Conservation (phyloP, 2,797 vertebrate genomes). For the Ctenosaura bakeri region DNA sequence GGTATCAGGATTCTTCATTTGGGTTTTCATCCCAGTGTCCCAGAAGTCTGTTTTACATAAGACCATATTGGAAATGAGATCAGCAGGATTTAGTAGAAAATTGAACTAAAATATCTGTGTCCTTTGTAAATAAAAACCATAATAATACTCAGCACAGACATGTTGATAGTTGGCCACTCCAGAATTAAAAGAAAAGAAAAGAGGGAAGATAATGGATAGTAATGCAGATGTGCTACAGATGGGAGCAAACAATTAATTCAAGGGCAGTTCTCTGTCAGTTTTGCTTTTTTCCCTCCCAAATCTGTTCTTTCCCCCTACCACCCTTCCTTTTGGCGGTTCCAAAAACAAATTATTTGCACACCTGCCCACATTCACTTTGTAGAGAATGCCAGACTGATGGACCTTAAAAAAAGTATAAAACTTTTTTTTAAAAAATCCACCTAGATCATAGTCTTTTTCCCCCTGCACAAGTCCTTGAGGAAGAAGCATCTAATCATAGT, state of each 20-base stretch:
- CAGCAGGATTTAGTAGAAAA: neutral
- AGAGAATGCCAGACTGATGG: too few species aligned
- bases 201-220: neutral
- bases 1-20: neutral
- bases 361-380: too few species aligned
- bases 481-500: neutral
- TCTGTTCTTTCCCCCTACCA: neutral
- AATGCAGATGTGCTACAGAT: neutral
- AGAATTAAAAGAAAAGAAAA: neutral
- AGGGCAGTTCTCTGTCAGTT: neutral
- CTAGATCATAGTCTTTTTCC: too few species aligned
- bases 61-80: neutral
- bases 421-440: too few species aligned
- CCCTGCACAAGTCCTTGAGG: too few species aligned
- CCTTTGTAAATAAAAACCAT: neutral
- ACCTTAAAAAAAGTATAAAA: too few species aligned
- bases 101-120: neutral
- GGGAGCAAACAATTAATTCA: neutral
- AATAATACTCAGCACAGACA: neutral
- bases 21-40: neutral
- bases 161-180: neutral
- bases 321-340: neutral
- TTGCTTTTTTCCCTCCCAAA: neutral
- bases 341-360: neutral
- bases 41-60: neutral